Percentiles rank a stretch among this genome's conserved stretches.
Evolutionary conservation across 2,888 invertebrate genomes (phyloP).

Genomic region (Callimorpha dominula): DNA sequence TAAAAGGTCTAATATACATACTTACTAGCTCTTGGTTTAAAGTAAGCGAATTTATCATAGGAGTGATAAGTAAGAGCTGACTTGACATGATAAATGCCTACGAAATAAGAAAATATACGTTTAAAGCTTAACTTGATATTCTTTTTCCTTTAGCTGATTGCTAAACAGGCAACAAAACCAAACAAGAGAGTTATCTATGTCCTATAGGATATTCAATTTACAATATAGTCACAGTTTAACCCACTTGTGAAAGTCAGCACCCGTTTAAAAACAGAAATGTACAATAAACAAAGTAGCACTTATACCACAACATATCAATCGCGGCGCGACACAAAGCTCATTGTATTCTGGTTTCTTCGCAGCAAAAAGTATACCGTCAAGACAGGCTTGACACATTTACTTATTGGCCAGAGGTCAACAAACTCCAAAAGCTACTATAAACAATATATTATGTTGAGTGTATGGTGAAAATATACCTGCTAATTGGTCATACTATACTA

Average conservation of each 20-base stretch:
- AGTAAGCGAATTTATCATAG: not conserved
- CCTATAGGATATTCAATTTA: not conserved
- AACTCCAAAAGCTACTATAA: slow-evolving; percentile 54
- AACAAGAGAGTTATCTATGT: not conserved
- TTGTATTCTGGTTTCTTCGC: slow-evolving; percentile 51
- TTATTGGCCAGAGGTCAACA: slow-evolving; percentile 56
- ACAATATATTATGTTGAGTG: slow-evolving; percentile 48
- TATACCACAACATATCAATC: slow-evolving; percentile 40
- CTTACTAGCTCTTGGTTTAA: not conserved
- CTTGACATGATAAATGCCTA: not conserved
- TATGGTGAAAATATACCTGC: slow-evolving; percentile 26
- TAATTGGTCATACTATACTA: slow-evolving; percentile 20
- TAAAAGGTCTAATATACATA: slow-evolving; percentile 3
- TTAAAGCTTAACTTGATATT: not conserved
- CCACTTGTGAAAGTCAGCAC: not conserved
- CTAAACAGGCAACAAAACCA: not conserved
- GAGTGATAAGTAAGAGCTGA: not conserved
- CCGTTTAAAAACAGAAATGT: slow-evolving; percentile 9
- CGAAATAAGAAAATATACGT: not conserved
- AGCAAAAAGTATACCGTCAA: slow-evolving; percentile 59
- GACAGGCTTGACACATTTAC: slow-evolving; percentile 62
- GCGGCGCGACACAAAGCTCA: slow-evolving; percentile 40
- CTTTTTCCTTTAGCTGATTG: not conserved
- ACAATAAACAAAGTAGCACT: slow-evolving; percentile 15
- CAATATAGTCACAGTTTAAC: slow-evolving; percentile 1